phyloP scores from a whole-genome alignment of 2,113 vertebrate species.

The Chrysochloris asiatica region DNA sequence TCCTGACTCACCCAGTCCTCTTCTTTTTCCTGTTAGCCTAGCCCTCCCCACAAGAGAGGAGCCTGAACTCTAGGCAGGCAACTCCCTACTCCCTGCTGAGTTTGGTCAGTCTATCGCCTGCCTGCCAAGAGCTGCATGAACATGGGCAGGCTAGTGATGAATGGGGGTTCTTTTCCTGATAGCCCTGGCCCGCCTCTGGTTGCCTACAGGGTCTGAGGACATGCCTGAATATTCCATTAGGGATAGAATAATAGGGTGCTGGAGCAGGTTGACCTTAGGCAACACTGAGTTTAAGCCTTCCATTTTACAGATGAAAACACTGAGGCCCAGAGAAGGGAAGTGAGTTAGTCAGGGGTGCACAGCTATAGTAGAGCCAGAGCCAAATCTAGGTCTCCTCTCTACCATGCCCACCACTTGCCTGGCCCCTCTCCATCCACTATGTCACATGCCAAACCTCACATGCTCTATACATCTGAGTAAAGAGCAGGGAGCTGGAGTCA shows the following conservation, averaged over 20 bases:
- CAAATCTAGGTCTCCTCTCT: background rate
- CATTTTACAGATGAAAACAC: background rate
- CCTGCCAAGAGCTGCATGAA: background rate
- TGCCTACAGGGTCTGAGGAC: background rate
- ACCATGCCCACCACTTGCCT: fast-evolving
- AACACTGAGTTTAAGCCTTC: background rate
- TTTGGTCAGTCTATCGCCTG: background rate
- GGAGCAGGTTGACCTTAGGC: background rate
- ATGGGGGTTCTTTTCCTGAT: fast-evolving
- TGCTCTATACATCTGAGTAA: background rate
- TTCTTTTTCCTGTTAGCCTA: background rate
- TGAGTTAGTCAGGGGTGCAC: background rate
- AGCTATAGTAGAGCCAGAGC: background rate
- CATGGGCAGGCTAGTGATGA: too few relatives aligned
- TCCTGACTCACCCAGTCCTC: fast-evolving
- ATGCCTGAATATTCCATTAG: background rate
- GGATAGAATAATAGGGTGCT: background rate
- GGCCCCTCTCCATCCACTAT: fast-evolving
- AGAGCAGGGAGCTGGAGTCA: background rate
- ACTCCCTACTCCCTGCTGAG: background rate
- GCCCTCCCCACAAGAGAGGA: background rate
- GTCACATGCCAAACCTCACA: background rate
- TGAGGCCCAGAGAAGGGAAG: background rate
- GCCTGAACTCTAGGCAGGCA: background rate
- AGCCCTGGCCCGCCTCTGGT: background rate